Evolutionary conservation across 2,113 vertebrate genomes (phyloP), one percentile per base, ranked within the genome.

Genomic region (Periophthalmus modestus): DNA sequence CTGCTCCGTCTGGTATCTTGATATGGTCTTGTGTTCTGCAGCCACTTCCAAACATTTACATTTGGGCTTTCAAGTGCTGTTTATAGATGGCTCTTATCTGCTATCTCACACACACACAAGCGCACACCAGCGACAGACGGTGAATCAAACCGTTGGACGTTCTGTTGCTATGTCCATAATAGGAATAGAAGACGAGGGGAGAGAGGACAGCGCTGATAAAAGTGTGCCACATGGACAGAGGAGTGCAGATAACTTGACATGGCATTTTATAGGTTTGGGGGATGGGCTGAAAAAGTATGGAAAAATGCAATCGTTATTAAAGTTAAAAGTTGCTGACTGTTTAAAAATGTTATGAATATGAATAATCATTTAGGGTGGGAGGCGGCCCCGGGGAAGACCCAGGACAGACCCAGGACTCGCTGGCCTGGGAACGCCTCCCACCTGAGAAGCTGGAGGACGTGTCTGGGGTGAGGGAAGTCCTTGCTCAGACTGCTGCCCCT

Each of bases 51-150:
- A 92, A 92, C 91, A 92, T 92, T 92, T 92, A 92, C 91, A 92
- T 92, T 92, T 92, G 88, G 90, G 80, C 91, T 92, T 92, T 92
- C 89, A 92, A 92, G 91, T 91, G 88, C 85, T 90, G 91, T 92
- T 91, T 92, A 92, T 90, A 92, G 85, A 91, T 89, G 87, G 85
- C 82, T 76, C 91, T 92, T 92, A 92, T 92, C 91, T 89, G 88
- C 87, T 92, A 91, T 90, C 91, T 80, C 67, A 77, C 88, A 85
- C 83, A 83, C 83, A 85, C 69, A 16, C 52, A n/a, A 89, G 78
- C 66, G 74, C 88, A 85, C 83, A 82, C 85, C 80, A 24, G 80
- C 82, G 85, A 89, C 87, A 83, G 79, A 77, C 87, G 62, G 84
- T 91, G 88, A 90, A 92, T 92, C 91, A 92, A 91, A 85, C 82